Evolutionary conservation across 2,888 invertebrate genomes (phyloP), one percentile per base, ranked within the genome.

Genomic region (Brenthis daphne): DNA sequence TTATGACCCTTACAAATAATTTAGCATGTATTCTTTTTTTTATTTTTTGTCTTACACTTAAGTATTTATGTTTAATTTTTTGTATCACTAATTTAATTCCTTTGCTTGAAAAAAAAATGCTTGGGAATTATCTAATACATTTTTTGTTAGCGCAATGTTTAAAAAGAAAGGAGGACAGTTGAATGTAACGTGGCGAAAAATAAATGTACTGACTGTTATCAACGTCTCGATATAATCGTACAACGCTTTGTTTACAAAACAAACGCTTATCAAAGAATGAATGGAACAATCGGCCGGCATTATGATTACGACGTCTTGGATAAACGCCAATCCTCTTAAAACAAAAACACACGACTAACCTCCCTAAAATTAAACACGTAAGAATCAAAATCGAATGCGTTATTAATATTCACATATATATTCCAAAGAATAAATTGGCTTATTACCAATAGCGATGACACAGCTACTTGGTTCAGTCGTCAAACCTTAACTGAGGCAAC

Each of bases 221-320:
- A 78, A 68, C 68, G 60, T 73, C n/a, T 47, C 74, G 84, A 84
- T 86, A 37, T 6, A 85, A 81, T 64, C 78, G 77, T 80, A 81
- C 82, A 80, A 66, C 75, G 75, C 74, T 75, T 84, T 90, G 90
- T 90, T 91, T 91, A 91, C 90, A 88, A 87, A 89, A 88, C 86
- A 88, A 87, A 85, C 83, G 51, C 75, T 83, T 85, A 86, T 86
- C 87, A 76, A 68, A 68, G 72, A 73, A 74, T 79, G 76, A 77
- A 77, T 77, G 78, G 73, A 73, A 72, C 73, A 68, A 65, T 64
- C 68, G 63, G 37, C 47, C 55, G 64, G 70, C 67, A 68, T 74
- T 68, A 74, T 73, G 74, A 77, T 78, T 78, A 78, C 76, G 73
- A 66, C 71, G 71, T 71, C 70, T 75, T 88, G 88, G 88, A 85